Percentiles rank a stretch among this genome's conserved stretches.
These are phyloP conservation scores for Papilio aristodemus DNA, from an alignment of 1,140 invertebrate genomes.

Conservation along the genomic window DNA sequence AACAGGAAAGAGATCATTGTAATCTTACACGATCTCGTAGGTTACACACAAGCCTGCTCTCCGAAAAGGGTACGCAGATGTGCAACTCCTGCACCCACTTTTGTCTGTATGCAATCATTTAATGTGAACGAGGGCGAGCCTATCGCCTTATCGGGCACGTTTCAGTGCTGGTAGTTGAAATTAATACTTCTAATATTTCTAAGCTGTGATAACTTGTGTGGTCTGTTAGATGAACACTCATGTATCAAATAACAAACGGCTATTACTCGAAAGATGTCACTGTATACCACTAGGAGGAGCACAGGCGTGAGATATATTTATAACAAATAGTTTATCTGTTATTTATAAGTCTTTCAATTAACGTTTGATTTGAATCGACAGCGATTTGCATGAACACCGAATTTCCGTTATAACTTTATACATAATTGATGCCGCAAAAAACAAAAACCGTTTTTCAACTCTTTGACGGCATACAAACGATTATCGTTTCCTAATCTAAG, in stretches of 20 bases:
- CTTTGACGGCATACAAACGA: background rate
- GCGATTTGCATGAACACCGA: constrained; percentile 10
- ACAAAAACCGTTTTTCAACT: background rate
- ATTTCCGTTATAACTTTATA: constrained; percentile 10
- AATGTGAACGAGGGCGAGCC: no score
- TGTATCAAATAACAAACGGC: background rate
- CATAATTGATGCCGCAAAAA: constrained; percentile 25
- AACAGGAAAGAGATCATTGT: background rate
- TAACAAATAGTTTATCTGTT: no score
- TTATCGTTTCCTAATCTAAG: background rate
- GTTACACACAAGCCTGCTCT: no score
- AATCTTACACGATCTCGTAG: no score
- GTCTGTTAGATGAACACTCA: background rate
- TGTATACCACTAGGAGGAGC: no score
- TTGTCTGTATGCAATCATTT: no score
- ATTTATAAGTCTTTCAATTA: background rate
- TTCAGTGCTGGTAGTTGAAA: no score
- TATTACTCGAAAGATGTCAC: background rate
- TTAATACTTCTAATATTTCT: background rate
- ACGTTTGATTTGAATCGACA: no score
- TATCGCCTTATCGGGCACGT: no score
- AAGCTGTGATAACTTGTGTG: background rate
- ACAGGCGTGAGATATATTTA: no score
- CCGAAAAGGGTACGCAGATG: no score
- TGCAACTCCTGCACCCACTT: no score